Base-by-base conservation (phyloP, 2,113 vertebrate species). In the Brachyhypopomus occidentalis region DNA sequence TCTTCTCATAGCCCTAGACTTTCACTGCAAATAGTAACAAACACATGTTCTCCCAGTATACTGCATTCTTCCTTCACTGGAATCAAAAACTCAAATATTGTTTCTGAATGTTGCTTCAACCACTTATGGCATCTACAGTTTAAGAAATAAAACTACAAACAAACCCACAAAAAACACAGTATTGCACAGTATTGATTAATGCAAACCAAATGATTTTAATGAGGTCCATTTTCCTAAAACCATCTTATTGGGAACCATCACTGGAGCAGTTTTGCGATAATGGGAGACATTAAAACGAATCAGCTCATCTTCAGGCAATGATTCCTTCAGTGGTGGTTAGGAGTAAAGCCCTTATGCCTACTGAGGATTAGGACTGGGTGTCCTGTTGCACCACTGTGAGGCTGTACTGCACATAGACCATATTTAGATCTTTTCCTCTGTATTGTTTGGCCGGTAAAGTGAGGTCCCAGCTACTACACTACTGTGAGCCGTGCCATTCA, bases 281-380 rank as follows among this genome's bases (percentile, higher is more conserved):
- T 56, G 30, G 62, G 56, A 22, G n/a, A 17, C 25, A 27, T 74
- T 80, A 27, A 72, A 5, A 48, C 5, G 9, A 48, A 76, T 52
- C 38, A 8, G 41, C 38, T 79, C 55, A 79, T 34, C 67, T 79
- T 72, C 25, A 41, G 55, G 41, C 77, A 59, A 11, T 16, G 1
- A 27, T 56, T 36, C 34, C 67, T 58, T 60, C 12, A 6, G 34
- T 66, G 27, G 4, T 75, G 45, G 41, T 64, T 41, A 80, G 72
- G 59, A 84, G 66, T 72, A 52, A 77, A 45, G 6, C 74, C 66
- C n/a, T 71, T 30, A 22, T 30, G 27, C 25, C 69, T 76, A 69
- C 70, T 72, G 60, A 67, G 34, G 76, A 25, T 69, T 22, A 36
- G 75, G 27, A 82, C 16, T 71, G 66, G 64, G 36, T 20, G 20